These are phyloP conservation scores for Trachurus trachurus DNA, from an alignment of 2,797 vertebrate genomes.

Conservation along the genomic window DNA sequence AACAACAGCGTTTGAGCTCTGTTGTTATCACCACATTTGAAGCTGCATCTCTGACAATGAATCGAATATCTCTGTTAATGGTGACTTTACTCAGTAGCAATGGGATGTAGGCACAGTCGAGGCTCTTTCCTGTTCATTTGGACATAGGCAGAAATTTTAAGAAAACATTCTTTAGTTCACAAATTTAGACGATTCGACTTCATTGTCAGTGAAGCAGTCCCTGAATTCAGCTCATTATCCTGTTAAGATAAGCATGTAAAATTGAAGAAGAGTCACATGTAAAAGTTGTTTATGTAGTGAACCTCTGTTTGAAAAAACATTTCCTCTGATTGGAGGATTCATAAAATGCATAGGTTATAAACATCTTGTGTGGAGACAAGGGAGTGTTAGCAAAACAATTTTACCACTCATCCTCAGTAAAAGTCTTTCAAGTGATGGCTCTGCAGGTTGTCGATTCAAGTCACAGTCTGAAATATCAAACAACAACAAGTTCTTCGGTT, in stretches of 20 bases:
- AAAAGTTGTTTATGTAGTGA: slow-evolving; percentile 21
- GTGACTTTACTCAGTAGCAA: slow-evolving; percentile 8
- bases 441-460: slow-evolving; percentile 27
- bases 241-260: slow-evolving; percentile 6
- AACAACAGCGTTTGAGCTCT: slow-evolving; percentile 25
- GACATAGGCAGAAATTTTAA: slow-evolving; percentile 34
- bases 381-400: slow-evolving; percentile 45
- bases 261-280: slow-evolving; percentile 15
- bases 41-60: slow-evolving; percentile 38
- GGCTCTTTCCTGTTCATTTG: slow-evolving; percentile 37
- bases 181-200: slow-evolving; percentile 34
- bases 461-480: slow-evolving; percentile 47
- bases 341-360: slow-evolving; percentile 76
- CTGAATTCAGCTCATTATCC: background rate
- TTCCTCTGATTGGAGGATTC: slow-evolving; percentile 51
- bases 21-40: slow-evolving; percentile 21
- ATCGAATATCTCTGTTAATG: slow-evolving; percentile 15
- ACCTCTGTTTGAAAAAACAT: slow-evolving; percentile 38
- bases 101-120: slow-evolving; percentile 36
- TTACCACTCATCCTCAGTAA: slow-evolving; percentile 9
- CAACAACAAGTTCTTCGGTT: background rate
- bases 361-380: slow-evolving; percentile 35
- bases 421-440: slow-evolving; percentile 27
- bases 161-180: slow-evolving; percentile 47
- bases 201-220: slow-evolving; percentile 38